A percentile compares a stretch with the other conserved stretches of the same genome.
These are phyloP conservation scores for Numenius phaeopus DNA, from an alignment of 2,797 vertebrate species.

Conservation along the genomic window DNA sequence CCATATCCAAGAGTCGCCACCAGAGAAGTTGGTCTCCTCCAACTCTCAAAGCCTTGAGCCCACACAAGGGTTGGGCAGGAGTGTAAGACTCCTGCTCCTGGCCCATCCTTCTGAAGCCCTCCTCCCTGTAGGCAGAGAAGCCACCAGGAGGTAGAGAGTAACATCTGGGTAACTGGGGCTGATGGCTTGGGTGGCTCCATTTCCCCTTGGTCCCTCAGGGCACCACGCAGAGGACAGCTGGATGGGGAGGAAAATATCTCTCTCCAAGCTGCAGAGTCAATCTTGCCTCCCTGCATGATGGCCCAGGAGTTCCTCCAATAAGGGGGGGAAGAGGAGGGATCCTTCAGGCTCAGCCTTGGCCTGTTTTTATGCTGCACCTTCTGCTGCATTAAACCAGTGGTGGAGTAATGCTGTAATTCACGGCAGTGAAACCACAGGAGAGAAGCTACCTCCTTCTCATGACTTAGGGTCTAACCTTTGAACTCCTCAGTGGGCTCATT, in stretches of 20 bases:
- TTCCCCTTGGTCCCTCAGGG: not conserved
- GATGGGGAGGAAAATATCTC: not conserved
- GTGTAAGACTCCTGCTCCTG: not conserved
- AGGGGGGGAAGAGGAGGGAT: not conserved
- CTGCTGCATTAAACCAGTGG: not conserved
- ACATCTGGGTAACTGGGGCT: not conserved
- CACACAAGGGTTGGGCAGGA: fast-evolving
- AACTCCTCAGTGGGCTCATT: fast-evolving
- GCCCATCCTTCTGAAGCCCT: not conserved
- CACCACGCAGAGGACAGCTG: not conserved
- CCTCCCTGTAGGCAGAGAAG: not conserved
- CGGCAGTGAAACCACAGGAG: not conserved
- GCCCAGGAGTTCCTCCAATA: not conserved
- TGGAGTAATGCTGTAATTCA: not conserved
- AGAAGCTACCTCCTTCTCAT: not conserved
- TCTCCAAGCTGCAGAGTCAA: not conserved
- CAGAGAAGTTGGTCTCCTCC: not conserved
- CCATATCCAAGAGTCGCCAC: not conserved
- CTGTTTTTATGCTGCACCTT: not conserved
- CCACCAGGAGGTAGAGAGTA: not conserved
- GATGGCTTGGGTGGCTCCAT: not conserved
- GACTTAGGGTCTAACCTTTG: not conserved
- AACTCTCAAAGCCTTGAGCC: not conserved
- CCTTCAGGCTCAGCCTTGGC: not conserved
- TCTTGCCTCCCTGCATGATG: not conserved